phyloP scores from a whole-genome alignment of 64 coral and sea anemone genomes.

The Montipora foliosa region DNA sequence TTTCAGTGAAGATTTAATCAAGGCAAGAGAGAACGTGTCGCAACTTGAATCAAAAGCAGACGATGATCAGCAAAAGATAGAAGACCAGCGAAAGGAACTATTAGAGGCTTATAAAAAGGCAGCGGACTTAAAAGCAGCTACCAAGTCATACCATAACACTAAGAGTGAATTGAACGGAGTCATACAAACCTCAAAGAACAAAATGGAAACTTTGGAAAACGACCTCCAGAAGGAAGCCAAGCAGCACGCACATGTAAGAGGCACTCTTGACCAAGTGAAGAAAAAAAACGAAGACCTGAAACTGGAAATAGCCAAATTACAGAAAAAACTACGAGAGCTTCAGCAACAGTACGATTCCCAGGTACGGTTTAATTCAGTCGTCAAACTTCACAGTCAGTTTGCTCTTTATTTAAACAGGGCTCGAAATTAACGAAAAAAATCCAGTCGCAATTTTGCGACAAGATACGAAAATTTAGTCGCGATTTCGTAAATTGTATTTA shows the following conservation, averaged over 20 bases:
- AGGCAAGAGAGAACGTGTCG: conserved; percentile 86
- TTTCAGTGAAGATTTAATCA: conserved; percentile 81
- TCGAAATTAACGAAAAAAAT: too few species aligned
- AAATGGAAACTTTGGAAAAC: conserved; percentile 79
- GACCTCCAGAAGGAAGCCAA: conserved; percentile 95
- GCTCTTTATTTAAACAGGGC: too few species aligned
- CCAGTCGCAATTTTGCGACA: too few species aligned
- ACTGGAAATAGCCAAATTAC: conserved; percentile 79
- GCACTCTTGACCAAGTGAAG: conserved; percentile 85
- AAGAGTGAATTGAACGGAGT: conserved; percentile 84
- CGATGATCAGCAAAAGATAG: conserved; percentile 79
- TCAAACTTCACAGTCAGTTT: too few species aligned
- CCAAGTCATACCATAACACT: conserved; percentile 69
- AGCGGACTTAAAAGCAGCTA: conserved; percentile 88
- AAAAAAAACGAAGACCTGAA: conserved; percentile 86
- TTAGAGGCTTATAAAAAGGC: conserved; percentile 87
- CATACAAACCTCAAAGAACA: conserved; percentile 78
- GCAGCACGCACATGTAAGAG: conserved; percentile 85
- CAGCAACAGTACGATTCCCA: conserved; percentile 85
- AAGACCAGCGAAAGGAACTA: conserved; percentile 84
- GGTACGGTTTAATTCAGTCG: neutral
- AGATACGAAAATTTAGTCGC: too few species aligned
- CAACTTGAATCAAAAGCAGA: conserved; percentile 80
- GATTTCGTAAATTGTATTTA: too few species aligned
- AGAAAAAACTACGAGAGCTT: conserved; percentile 87